Conservation (phyloP, 1,140 invertebrate species). For the Lineus longissimus region DNA sequence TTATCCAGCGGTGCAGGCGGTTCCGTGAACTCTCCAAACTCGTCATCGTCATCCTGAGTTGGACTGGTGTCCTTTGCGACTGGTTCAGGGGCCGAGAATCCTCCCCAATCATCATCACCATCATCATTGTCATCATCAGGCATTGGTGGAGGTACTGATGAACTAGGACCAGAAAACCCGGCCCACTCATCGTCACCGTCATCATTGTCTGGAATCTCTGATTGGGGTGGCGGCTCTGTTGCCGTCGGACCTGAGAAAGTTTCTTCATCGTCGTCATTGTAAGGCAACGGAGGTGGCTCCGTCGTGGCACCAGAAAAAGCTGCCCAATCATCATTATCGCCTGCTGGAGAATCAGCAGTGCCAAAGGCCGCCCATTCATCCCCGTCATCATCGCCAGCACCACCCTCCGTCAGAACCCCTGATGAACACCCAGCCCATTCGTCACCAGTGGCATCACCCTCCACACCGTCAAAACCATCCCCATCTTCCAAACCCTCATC, state of each 20-base stretch:
- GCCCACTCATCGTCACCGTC: not conserved
- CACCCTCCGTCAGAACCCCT: not conserved
- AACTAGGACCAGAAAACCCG: not conserved
- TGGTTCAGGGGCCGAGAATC: not conserved
- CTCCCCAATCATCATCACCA: constrained; percentile 1
- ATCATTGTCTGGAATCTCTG: no score
- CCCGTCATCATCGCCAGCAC: not conserved
- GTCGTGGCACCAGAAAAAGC: not conserved
- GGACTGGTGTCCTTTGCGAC: no score
- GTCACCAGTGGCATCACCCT: no score
- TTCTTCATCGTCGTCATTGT: no score
- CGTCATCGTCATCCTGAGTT: constrained; percentile 4
- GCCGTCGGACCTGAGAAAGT: no score
- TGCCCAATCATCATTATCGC: not conserved
- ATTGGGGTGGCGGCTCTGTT: no score
- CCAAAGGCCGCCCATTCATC: not conserved
- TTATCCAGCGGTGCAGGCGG: not conserved
- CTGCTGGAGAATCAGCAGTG: not conserved
- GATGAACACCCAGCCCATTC: no score
- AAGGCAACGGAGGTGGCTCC: no score
- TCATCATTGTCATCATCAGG: not conserved
- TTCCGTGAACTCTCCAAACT: not conserved
- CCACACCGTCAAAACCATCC: not conserved
- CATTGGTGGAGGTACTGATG: not conserved
- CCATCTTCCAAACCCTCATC: not conserved